Percentiles rank a stretch among this genome's conserved stretches.
These are phyloP conservation scores for Lacerta viridis DNA, from an alignment of 2,797 vertebrate species.

Conservation along the genomic window DNA sequence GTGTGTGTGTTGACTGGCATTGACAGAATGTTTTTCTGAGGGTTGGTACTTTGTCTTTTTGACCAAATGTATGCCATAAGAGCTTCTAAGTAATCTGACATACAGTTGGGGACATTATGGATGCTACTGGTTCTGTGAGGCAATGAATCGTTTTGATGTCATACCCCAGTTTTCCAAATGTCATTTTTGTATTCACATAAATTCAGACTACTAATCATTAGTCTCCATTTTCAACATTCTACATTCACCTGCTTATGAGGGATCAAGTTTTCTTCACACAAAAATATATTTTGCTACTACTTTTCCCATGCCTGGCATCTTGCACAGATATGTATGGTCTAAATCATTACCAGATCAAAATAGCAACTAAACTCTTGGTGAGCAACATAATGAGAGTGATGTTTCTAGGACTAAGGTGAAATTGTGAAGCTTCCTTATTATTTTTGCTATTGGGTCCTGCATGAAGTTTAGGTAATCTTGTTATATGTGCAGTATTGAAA, in stretches of 20 bases:
- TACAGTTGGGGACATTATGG: background rate
- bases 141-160: background rate
- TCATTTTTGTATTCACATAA: background rate
- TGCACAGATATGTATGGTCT: background rate
- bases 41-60: background rate
- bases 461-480: too few relatives aligned
- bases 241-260: background rate
- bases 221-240: background rate
- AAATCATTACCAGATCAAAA: slow-evolving; percentile 1
- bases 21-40: background rate
- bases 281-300: background rate
- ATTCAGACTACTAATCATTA: background rate
- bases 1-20: too few relatives aligned
- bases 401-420: too few relatives aligned
- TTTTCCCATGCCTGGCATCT: background rate
- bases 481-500: too few relatives aligned
- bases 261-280: background rate
- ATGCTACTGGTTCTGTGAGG: background rate
- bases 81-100: background rate
- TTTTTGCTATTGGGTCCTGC: too few relatives aligned
- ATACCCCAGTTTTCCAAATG: background rate
- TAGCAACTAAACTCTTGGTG: background rate
- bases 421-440: too few relatives aligned
- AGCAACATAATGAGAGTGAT: too few relatives aligned
- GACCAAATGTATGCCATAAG: background rate